These are phyloP conservation scores for Notamacropus eugenii DNA, from an alignment of 2,797 vertebrate genomes.

Conservation along the genomic window DNA sequence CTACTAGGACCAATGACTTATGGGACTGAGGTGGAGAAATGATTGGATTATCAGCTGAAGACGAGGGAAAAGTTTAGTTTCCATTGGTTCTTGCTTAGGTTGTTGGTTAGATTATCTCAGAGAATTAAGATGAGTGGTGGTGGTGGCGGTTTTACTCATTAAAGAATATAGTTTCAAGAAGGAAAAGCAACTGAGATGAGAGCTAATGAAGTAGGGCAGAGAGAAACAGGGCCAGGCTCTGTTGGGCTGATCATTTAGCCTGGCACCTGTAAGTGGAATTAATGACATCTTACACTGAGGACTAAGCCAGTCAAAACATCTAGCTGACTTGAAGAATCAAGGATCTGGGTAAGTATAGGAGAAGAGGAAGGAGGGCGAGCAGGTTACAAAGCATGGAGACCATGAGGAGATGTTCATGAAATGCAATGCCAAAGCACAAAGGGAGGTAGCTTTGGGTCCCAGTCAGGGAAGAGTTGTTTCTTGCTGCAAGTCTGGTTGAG, in stretches of 20 bases:
- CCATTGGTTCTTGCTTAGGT: not conserved
- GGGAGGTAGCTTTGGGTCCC: not conserved
- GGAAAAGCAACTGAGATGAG: not conserved
- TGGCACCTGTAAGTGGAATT: not conserved
- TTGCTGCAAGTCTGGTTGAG: not conserved
- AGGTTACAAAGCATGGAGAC: not conserved
- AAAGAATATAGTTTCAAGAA: not conserved
- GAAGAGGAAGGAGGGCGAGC: not conserved
- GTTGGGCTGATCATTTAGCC: not conserved
- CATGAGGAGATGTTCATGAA: not conserved
- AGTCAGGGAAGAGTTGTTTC: not conserved
- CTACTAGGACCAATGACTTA: not conserved
- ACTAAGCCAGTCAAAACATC: not conserved
- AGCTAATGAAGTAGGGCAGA: not conserved
- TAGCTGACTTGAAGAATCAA: not conserved
- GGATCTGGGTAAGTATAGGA: not conserved
- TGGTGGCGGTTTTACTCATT: not conserved
- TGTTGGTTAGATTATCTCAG: not conserved
- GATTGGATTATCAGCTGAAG: not conserved
- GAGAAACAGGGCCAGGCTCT: not conserved
- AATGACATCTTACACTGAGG: not conserved
- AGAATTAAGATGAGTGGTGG: not conserved
- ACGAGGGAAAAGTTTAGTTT: not conserved
- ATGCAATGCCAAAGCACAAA: not conserved
- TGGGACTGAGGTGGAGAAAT: not conserved